Evolutionary conservation across 2,113 vertebrate species (phyloP), one percentile per base, ranked within the genome.

Genomic region (Protobothrops mucrosquamatus): DNA sequence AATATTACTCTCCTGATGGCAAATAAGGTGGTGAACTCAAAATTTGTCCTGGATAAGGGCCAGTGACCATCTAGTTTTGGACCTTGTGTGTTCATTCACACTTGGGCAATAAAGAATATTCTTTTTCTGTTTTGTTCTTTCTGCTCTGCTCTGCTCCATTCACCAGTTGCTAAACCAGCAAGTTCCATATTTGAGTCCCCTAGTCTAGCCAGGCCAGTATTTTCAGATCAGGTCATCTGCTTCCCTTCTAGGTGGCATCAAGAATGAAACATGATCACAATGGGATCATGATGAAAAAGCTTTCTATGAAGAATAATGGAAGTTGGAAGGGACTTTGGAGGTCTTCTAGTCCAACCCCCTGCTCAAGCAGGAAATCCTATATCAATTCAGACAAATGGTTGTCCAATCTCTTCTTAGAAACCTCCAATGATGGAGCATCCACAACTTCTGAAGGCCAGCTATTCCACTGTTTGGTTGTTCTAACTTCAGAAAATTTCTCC

Each of bases 1-100:
- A n/a, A 15, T 90, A 88, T 18, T 0, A 0, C 48, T 10, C 89
- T 14, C 81, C 92, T 85, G 3, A 4, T 69, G 22, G 94, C 87
- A 95, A 94, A 91, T 14, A 94, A 74, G 12, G 91, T 61, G 93
- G 20, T 69, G 52, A 93, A 93, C 93, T 89, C 85, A 96, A 91
- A 87, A 95, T 87, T 4, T 46, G 92, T 34, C 2, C 48, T 86
- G 24, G 85, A 14, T 52, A 57, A 94, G 64, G 57, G 91, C 87
- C 56, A 89, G 0, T 15, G 18, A 87, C n/a, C 89, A 92, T 46
- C 56, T 34, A 34, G 29, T 89, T 94, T 69, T 29, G 10, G 29
- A 64, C 11, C 61, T n/a, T 69, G 29, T 15, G 14, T 69, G 64
- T 69, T n/a, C 64, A 69, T 6, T 69, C 29, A 69, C 64, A 69